Evolutionary conservation across 2,797 vertebrate genomes (phyloP).

Genomic region (Jordanella pulchra): DNA sequence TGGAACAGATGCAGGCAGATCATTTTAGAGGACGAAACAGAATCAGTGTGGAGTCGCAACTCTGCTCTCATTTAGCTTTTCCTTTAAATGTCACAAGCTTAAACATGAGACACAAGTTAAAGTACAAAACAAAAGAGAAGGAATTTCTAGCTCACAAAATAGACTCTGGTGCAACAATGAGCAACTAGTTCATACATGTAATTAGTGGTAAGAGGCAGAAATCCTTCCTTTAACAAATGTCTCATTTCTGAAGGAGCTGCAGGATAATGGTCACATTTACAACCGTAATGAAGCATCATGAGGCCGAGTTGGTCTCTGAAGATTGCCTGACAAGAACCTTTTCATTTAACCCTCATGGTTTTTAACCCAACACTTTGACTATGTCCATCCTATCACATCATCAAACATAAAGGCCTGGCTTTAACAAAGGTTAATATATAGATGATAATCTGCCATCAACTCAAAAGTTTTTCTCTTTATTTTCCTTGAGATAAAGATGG

Average conservation of each 20-base stretch:
- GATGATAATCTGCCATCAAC: background rate
- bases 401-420: constrained; percentile 14
- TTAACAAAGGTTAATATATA: constrained; percentile 6
- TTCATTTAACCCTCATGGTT: constrained; percentile 37
- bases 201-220: constrained; percentile 32
- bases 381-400: background rate
- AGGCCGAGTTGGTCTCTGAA: constrained; percentile 38
- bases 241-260: constrained; percentile 38
- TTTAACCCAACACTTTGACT: constrained; percentile 20
- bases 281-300: constrained; percentile 44
- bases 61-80: background rate
- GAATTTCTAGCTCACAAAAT: constrained; percentile 1
- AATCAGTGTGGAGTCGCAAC: background rate
- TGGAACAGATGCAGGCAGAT: constrained; percentile 57
- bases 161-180: background rate
- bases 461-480: background rate
- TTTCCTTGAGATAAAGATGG: background rate
- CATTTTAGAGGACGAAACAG: constrained; percentile 1
- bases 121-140: background rate
- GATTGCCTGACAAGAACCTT: constrained; percentile 29
- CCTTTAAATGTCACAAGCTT: background rate
- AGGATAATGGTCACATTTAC: constrained; percentile 50
- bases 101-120: background rate
- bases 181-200: background rate
- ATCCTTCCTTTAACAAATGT: constrained; percentile 34